phyloP scores from a whole-genome alignment of 2,888 invertebrate genomes.

The Torymus tubicola region DNA sequence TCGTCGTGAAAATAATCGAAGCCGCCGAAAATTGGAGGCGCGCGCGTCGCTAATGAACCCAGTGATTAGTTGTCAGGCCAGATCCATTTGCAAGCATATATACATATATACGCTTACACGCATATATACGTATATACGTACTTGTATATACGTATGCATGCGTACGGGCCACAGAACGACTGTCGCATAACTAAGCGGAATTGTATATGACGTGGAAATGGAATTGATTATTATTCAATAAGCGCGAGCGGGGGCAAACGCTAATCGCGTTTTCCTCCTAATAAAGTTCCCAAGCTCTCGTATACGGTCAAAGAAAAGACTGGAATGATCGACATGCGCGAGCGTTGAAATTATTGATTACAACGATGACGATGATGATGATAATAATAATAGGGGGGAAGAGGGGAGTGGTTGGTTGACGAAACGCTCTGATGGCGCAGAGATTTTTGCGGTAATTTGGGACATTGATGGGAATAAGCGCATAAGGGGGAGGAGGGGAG shows the following conservation, averaged over 20 bases:
- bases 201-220: slow-evolving; percentile 12
- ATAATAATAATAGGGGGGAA: too few species aligned
- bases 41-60: slow-evolving; percentile 42
- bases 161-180: neutral
- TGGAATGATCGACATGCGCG: neutral
- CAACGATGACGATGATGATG: neutral
- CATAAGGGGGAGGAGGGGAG: too few species aligned
- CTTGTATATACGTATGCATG: neutral
- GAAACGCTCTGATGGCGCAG: too few species aligned
- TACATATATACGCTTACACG: too few species aligned
- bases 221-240: slow-evolving; percentile 47
- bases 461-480: too few species aligned
- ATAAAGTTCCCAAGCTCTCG: neutral
- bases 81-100: slow-evolving; percentile 36
- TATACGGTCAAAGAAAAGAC: slow-evolving; percentile 10
- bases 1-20: slow-evolving; percentile 17
- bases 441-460: too few species aligned
- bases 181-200: slow-evolving; percentile 23
- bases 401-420: too few species aligned
- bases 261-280: slow-evolving; percentile 14
- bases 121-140: too few species aligned
- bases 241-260: too few species aligned
- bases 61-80: slow-evolving; percentile 46
- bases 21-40: slow-evolving; percentile 18
- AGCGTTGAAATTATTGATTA: neutral